Evolutionary conservation across 2,888 invertebrate species (phyloP), one percentile per base, ranked within the genome.

Genomic region (Cyclophora albipunctata): DNA sequence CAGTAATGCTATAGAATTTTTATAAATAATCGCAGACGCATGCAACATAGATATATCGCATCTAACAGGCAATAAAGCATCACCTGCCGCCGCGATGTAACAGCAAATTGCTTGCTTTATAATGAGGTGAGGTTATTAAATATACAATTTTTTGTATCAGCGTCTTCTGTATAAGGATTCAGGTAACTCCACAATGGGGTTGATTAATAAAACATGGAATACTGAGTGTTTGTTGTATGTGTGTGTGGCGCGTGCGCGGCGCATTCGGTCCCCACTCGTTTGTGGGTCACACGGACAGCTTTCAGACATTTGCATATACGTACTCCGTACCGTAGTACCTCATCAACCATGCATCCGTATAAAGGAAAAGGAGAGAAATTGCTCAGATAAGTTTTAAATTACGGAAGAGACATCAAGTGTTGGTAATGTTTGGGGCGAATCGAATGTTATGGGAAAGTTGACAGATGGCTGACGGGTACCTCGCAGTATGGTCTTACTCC

Each of bases 161-260:
- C n/a, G 7, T 42, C 3, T 40, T 54, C 67, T 70, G 53, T 67
- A 69, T 67, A 77, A 71, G 71, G 73, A 54, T 58, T 62, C 60
- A 62, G 57, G 50, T 57, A 53, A 64, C 49, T 63, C 53, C 56
- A 65, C 77, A 81, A 81, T 77, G 75, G 70, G 66, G 62, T 63
- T 73, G 75, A 80, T 81, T 79, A 81, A 81, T 82, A 83, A 79
- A 81, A 80, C 80, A 81, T 79, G 63, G 62, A 66, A 63, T 64
- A 60, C 58, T 45, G 58, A 50, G 34, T 75, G 72, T 72, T 74
- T 72, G 59, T 60, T 62, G 60, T 63, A 35, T 40, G 46, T 56
- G 51, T 56, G 55, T 49, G 49, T 52, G 62, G 59, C 66, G 63
- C 65, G 63, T 64, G 65, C 64, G 7, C 48, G 46, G 48, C 45